Evolutionary conservation across 2,797 vertebrate genomes (phyloP), one percentile per base, ranked within the genome.

Genomic region (Urophycis tenuis): DNA sequence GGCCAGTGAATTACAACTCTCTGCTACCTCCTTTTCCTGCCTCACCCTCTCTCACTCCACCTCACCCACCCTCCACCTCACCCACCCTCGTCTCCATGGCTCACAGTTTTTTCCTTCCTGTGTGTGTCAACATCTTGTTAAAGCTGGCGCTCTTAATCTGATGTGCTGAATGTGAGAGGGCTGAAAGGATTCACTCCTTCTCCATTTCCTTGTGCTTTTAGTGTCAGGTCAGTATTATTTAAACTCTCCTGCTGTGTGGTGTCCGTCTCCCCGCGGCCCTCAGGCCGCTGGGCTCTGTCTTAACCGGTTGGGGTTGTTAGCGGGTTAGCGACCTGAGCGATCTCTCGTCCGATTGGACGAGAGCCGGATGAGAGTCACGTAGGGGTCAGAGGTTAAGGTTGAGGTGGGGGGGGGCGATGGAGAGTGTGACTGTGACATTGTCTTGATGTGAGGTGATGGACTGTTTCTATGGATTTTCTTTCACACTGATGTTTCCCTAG

Each of bases 141-240:
- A 98, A 99, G 95, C 96, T 97, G 12, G 49, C 95, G 95, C 94
- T 95, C 95, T 96, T 99, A 99, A 99, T 99, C 97, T 99, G 96
- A 98, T 98, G 95, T 96, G 95, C 89, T 94, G 84, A 95, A 96
- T 98, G 95, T 95, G 96, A 97, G 95, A 96, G 96, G 95, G 95
- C 98, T 32, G 95, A 98, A 98, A 97, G 95, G 95, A 97, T 96
- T 98, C 96, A 90, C 92, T 95, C 94, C 92, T 94, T 89, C 93
- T 90, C 95, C 97, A 95, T 96, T 93, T 90, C 95, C 97, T 95
- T 96, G 97, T 92, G 94, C 94, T 94, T 95, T 95, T 95, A 97
- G 94, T 97, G 96, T 96, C 97, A 95, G 95, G 96, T 98, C 98
- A 96, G 97, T 97, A 98, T 98, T 98, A 97, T 98, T 97, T 93